Evolutionary conservation across 2,888 invertebrate species (phyloP).

Genomic region (Gonocerus acuteangulatus): DNA sequence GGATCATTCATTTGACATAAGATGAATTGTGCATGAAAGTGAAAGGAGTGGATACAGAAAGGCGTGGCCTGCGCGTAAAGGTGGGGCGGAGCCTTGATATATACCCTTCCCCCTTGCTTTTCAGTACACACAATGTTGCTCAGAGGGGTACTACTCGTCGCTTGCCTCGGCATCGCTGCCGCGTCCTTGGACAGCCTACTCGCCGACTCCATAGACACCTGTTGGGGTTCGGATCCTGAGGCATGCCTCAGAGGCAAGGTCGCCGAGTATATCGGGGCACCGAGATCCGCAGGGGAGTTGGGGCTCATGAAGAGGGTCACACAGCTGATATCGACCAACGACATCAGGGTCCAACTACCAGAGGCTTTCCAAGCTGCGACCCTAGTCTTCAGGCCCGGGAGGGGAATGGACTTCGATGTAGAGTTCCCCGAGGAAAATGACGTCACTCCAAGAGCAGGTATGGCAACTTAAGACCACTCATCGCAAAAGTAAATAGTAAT

Average conservation of each 20-base stretch:
- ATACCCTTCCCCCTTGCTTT: too few relatives aligned
- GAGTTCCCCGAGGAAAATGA: conserved; percentile 41
- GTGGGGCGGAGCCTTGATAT: too few relatives aligned
- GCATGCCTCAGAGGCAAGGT: conserved; percentile 34
- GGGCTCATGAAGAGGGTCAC: conserved; percentile 58
- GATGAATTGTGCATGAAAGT: too few relatives aligned
- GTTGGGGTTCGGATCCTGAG: conserved; percentile 41
- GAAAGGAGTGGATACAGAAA: too few relatives aligned
- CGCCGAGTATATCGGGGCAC: conserved; percentile 36
- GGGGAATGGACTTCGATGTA: conserved; percentile 44
- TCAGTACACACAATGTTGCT: background rate
- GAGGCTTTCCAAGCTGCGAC: conserved; percentile 62
- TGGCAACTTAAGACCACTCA: background rate
- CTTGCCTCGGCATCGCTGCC: conserved; percentile 16
- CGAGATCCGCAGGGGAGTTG: background rate
- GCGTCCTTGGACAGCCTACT: conserved; percentile 61
- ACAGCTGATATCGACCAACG: conserved; percentile 63
- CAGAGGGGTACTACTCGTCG: conserved; percentile 9
- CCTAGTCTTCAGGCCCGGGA: conserved; percentile 39
- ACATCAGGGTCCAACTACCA: conserved; percentile 64
- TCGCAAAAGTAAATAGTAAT: too few relatives aligned
- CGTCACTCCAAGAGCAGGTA: conserved; percentile 26
- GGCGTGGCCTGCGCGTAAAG: too few relatives aligned
- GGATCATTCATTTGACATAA: too few relatives aligned
- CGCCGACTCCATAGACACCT: conserved; percentile 62